A percentile compares a stretch with the other conserved stretches of the same genome.
Evolutionary conservation across 2,797 vertebrate species (phyloP).

Genomic region (Sphenodon punctatus): DNA sequence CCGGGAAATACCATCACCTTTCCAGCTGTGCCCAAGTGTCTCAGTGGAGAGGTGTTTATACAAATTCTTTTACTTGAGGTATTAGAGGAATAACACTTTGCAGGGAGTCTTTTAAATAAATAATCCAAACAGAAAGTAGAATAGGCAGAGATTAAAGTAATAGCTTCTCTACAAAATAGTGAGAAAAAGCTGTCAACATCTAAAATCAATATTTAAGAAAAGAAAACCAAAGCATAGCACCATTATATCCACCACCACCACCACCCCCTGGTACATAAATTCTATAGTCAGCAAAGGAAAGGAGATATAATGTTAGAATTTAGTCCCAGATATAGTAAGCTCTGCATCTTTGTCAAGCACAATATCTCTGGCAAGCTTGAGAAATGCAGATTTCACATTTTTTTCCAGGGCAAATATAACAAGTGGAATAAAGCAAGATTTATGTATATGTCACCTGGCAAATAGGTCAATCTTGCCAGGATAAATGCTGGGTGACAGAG

Average conservation of each 20-base stretch:
- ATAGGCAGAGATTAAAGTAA: background rate
- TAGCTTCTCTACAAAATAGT: background rate
- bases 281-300: background rate
- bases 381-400: slow-evolving; percentile 15
- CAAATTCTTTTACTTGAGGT: background rate
- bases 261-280: background rate
- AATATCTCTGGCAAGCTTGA: background rate
- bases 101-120: background rate
- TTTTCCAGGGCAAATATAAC: background rate
- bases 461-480: background rate
- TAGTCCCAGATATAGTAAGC: background rate
- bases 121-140: background rate
- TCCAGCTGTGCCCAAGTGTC: background rate
- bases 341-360: slow-evolving; percentile 11
- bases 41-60: background rate
- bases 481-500: background rate
- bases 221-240: background rate
- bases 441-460: background rate
- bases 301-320: background rate
- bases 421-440: slow-evolving; percentile 10
- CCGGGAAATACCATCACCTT: background rate
- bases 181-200: background rate
- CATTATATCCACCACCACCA: no score
- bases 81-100: background rate
- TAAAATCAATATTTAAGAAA: background rate